phyloP scores from a whole-genome alignment of 2,113 vertebrate species.

The Spheniscus mendiculus region DNA sequence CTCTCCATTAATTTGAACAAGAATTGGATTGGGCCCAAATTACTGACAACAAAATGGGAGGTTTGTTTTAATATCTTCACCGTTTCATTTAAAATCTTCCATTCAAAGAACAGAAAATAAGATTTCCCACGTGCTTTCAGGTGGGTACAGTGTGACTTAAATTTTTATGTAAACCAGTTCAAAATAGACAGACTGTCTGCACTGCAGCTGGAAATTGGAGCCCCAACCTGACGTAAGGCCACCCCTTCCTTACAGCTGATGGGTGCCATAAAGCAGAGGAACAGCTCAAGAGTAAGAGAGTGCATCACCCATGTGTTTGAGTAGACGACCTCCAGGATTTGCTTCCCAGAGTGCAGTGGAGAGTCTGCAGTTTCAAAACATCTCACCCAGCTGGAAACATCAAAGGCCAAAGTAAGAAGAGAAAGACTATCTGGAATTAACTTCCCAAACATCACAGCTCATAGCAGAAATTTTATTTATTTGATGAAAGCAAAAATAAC shows the following conservation, averaged over 20 bases:
- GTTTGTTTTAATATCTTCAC: background rate
- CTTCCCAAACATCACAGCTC: background rate
- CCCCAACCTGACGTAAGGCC: background rate
- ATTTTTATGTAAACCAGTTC: background rate
- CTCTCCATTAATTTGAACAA: background rate
- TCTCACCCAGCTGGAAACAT: background rate
- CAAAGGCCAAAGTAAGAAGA: background rate
- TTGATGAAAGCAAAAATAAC: background rate
- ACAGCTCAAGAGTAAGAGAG: background rate
- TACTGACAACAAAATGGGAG: background rate
- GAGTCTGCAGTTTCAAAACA: background rate
- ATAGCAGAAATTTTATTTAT: background rate
- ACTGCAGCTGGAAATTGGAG: background rate
- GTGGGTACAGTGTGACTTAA: background rate
- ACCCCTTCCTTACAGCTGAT: background rate
- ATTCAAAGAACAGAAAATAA: background rate
- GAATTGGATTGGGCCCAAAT: background rate
- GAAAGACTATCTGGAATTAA: background rate
- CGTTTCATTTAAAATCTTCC: background rate
- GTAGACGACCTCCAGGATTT: background rate
- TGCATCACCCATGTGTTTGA: background rate
- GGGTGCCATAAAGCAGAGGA: background rate
- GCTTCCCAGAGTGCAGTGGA: background rate
- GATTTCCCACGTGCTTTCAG: background rate
- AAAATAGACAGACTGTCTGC: background rate